Percentiles rank a stretch among this genome's conserved stretches.
Conservation (phyloP, 2,113 vertebrate genomes). For the Onychorhynchus coronatus region DNA sequence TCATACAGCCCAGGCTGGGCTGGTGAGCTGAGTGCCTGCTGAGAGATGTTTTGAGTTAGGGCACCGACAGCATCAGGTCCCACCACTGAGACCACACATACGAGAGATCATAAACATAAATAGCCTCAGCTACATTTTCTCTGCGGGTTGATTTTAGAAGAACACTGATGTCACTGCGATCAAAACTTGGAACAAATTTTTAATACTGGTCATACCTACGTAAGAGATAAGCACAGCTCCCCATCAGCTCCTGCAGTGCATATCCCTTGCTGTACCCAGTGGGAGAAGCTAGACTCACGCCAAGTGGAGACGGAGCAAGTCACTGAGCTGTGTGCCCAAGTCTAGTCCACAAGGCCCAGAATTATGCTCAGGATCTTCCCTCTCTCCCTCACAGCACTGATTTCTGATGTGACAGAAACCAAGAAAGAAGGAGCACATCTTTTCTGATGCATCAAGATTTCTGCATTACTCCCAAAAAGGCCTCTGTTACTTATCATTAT, state of each 20-base stretch:
- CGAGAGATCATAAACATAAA: not conserved
- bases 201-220: not conserved
- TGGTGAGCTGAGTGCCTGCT: not conserved
- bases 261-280: not conserved
- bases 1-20: fast-evolving
- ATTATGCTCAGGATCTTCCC: not conserved
- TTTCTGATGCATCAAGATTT: not conserved
- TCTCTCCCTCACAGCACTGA: fast-evolving
- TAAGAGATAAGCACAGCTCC: not conserved
- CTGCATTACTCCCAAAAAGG: not conserved
- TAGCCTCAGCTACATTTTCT: not conserved
- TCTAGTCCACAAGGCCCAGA: not conserved
- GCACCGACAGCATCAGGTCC: not conserved
- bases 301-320: not conserved
- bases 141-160: not conserved
- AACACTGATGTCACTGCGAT: not conserved
- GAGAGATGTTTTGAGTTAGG: not conserved
- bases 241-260: not conserved
- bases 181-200: not conserved
- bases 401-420: not conserved
- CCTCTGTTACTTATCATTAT: not conserved
- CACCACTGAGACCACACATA: not conserved
- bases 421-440: fast-evolving
- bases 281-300: not conserved
- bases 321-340: not conserved